Base-by-base conservation (phyloP, 2,797 vertebrate species). In the Geotrypetes seraphini region DNA sequence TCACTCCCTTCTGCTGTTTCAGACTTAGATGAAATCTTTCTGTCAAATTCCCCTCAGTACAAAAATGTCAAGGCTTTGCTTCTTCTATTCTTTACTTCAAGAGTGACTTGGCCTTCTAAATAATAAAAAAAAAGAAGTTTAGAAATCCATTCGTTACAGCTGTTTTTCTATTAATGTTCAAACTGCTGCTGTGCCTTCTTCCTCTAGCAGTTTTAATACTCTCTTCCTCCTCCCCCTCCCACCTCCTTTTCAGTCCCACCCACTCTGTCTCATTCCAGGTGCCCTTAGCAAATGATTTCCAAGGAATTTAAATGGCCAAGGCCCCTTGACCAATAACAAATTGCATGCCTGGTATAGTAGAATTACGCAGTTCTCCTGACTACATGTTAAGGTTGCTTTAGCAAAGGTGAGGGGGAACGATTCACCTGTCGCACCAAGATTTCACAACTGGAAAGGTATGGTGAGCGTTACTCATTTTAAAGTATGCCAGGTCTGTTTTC, bases 281-380 rank as follows among this genome's bases (percentile, higher is more conserved):
- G 65, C 64, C 58, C 70, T 74, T 59, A 79, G 70, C 75, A 75
- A 84, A 78, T 83, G 71, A 66, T 63, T 78, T 57, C 65, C 64
- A 55, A 68, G 70, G 75, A 74, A 71, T 75, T 71, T 70, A 74
- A 76, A 71, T 78, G 66, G 61, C 53, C 53, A 56, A 63, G 27
- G 28, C 57, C 64, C 31, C 19, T 44, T 69, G 63, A 54, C 79
- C 78, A 83, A 78, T 81, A 66, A 72, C 60, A 53, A 61, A 39
- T 42, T 46, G 21, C 31, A 49, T 46, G 50, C 53, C 36, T 15
- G 39, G 21, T 43, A 52, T 50, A 60, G 62, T 53, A 39, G 41
- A 50, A 53, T 57, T 55, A 31, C 39, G 8, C 43, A 4, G 57
- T 50, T 60, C 63, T 51, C 43, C 46, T 60, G 61, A 60, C 63